These are phyloP conservation scores for Addax nasomaculatus DNA, from an alignment of 2,113 vertebrate genomes.

Conservation along the genomic window DNA sequence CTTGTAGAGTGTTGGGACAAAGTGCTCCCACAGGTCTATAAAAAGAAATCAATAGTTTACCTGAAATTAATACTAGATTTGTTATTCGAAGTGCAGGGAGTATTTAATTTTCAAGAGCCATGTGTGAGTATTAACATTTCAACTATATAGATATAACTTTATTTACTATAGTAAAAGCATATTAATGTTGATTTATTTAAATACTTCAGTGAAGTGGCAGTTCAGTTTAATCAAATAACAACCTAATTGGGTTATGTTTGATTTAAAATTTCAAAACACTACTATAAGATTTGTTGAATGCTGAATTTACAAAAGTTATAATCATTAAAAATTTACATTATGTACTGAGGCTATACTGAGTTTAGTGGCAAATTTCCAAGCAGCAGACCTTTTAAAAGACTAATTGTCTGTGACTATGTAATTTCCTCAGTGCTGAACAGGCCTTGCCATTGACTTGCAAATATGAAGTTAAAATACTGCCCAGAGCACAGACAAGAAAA, in stretches of 20 bases:
- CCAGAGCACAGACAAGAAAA: slow-evolving; percentile 55
- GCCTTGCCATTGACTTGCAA: slow-evolving; percentile 53
- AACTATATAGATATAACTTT: slow-evolving; percentile 71
- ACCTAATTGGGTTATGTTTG: slow-evolving; percentile 78
- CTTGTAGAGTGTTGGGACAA: slow-evolving; percentile 1
- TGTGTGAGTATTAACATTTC: slow-evolving; percentile 70
- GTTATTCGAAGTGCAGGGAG: slow-evolving; percentile 31
- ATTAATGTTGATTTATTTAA: slow-evolving; percentile 82
- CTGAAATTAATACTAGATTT: slow-evolving; percentile 56
- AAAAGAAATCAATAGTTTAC: slow-evolving; percentile 53
- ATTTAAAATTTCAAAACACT: slow-evolving; percentile 76
- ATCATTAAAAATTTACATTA: slow-evolving; percentile 77
- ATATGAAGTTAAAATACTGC: slow-evolving; percentile 56
- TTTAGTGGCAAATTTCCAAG: slow-evolving; percentile 58
- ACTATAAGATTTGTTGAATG: slow-evolving; percentile 69
- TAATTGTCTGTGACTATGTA: slow-evolving; percentile 70
- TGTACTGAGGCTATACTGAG: slow-evolving; percentile 39
- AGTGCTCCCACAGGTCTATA: slow-evolving; percentile 23
- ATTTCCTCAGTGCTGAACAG: slow-evolving; percentile 57
- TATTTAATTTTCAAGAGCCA: slow-evolving; percentile 63
- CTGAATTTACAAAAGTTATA: slow-evolving; percentile 75
- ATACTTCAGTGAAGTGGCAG: slow-evolving; percentile 72
- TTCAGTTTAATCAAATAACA: slow-evolving; percentile 76
- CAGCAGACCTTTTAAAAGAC: slow-evolving; percentile 73
- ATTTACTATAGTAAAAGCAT: slow-evolving; percentile 76